A percentile compares a stretch with the other conserved stretches of the same genome.
Evolutionary conservation across 2,113 vertebrate genomes (phyloP).

Genomic region (Garra rufa): DNA sequence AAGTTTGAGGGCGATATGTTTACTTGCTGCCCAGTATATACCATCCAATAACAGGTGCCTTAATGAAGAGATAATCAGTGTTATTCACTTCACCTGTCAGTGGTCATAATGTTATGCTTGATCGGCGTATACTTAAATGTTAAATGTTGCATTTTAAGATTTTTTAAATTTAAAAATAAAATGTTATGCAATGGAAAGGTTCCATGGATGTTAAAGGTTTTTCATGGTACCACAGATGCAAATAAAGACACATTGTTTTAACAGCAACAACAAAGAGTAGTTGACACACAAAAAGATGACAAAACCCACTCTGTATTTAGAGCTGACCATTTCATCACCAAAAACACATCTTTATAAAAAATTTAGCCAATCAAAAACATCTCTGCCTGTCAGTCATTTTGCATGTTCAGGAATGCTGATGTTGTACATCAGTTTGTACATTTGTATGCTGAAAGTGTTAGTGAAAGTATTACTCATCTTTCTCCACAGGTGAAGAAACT

Average conservation of each 20-base stretch:
- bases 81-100: too few relatives aligned
- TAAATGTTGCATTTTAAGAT: not conserved
- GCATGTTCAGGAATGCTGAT: not conserved
- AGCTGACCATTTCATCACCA: not conserved
- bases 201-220: not conserved
- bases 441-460: not conserved
- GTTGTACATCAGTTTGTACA: not conserved
- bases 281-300: not conserved
- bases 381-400: not conserved
- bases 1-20: too few relatives aligned
- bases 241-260: not conserved
- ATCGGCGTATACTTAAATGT: too few relatives aligned
- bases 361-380: not conserved
- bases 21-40: too few relatives aligned
- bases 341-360: not conserved
- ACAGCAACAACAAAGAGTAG: not conserved
- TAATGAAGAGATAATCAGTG: too few relatives aligned
- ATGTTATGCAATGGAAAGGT: not conserved
- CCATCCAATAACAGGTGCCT: too few relatives aligned
- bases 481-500: conserved; percentile 83
- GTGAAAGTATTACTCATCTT: not conserved
- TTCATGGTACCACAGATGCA: not conserved
- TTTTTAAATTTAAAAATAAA: too few relatives aligned
- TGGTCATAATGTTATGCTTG: too few relatives aligned
- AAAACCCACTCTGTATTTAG: not conserved